Base-by-base conservation (phyloP, 2,888 invertebrate genomes). In the Dryomyza anilis region DNA sequence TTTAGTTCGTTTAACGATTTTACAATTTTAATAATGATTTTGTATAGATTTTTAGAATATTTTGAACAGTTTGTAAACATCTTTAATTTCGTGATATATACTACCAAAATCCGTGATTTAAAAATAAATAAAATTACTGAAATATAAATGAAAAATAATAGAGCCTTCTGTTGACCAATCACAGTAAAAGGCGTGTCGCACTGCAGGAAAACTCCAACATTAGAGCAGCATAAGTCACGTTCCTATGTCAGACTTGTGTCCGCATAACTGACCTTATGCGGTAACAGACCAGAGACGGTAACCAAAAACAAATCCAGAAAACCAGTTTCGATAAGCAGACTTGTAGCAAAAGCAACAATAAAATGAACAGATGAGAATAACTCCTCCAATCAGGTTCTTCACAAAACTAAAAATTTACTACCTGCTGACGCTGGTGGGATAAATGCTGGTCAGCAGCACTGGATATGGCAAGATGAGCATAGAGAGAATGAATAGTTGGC, bases 361-460 rank as follows among this genome's bases (percentile, higher is more conserved):
- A 63, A 62, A 23, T 48, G 19, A 66, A 23, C 65, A 50, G 45
- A 39, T 66, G 68, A 70, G 68, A 67, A 69, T 66, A 61, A 19
- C 48, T 48, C 48, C 59, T 59, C 59, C 59, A 59, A 59, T 59
- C 59, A 46, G 59, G 21, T 48, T 48, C 48, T 5, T 23, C n/a
- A 27, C 39, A 43, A 30, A 53, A 30, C 53, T 14, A 16, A 16
- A 46, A 33, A 29, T 7, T 21, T 48, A 2, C 59, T 48, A 30
- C 33, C 33, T 48, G 59, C 14, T n/a, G n/a, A n/a, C n/a, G n/a
- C n/a, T n/a, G n/a, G n/a, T n/a, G n/a, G n/a, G n/a, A n/a, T n/a
- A n/a, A n/a, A n/a, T n/a, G n/a, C 16, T 23, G 56, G 56, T 56
- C 56, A 56, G 43, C 56, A 16, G 7, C 39, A 21, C n/a, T n/a